Evolutionary conservation across 2,113 vertebrate species (phyloP).

Genomic region (human (Homo sapiens)): DNA sequence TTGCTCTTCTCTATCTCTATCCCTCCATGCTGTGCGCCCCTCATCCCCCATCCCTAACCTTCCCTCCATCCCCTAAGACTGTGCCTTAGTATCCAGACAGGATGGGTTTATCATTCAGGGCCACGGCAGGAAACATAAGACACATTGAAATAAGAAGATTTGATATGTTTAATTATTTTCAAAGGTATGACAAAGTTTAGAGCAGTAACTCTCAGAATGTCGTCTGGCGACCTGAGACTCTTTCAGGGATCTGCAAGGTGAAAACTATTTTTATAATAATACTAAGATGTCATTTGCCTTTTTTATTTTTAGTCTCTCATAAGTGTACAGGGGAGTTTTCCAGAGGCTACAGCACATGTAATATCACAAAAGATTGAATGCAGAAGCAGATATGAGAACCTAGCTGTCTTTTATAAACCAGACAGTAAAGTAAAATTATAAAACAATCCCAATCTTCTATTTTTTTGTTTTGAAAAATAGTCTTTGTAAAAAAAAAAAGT

Average conservation of each 20-base stretch:
- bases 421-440: background rate
- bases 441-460: background rate
- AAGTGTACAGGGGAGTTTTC: background rate
- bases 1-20: too few species aligned
- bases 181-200: background rate
- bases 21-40: too few species aligned
- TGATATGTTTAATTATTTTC: background rate
- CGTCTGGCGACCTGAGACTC: background rate
- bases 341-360: background rate
- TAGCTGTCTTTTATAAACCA: background rate
- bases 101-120: background rate
- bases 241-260: background rate
- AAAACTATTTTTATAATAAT: background rate
- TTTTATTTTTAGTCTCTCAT: background rate
- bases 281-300: background rate
- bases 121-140: background rate
- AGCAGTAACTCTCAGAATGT: background rate
- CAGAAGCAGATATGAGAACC: background rate
- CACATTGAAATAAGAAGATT: background rate
- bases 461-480: background rate
- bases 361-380: background rate
- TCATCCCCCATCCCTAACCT: background rate
- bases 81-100: background rate
- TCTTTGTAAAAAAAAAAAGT: background rate
- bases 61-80: background rate